Evolutionary conservation across 2,888 invertebrate genomes (phyloP).

Genomic region (Lepetodrilus schrolli): DNA sequence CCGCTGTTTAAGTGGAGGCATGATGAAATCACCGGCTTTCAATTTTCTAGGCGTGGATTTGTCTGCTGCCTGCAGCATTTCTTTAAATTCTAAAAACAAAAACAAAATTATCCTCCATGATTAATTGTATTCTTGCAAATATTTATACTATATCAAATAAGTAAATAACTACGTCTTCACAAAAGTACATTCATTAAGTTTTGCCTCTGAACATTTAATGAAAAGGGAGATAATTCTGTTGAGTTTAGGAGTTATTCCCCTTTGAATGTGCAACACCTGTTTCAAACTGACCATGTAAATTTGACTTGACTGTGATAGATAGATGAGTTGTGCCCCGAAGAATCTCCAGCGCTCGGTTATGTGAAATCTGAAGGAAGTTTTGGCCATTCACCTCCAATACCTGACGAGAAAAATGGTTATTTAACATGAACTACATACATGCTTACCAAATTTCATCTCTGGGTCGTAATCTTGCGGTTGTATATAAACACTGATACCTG

Average conservation of each 20-base stretch:
- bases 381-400: conserved; percentile 98
- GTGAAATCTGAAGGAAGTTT: conserved; percentile 94
- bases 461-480: too few species aligned
- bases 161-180: not conserved
- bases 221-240: too few species aligned
- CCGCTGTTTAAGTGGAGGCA: conserved; percentile 85
- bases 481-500: too few species aligned
- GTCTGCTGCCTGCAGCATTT: conserved; percentile 85
- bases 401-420: too few species aligned
- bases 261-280: too few species aligned
- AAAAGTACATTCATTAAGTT: not conserved
- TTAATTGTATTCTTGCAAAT: not conserved
- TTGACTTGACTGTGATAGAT: conserved; percentile 96
- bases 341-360: conserved; percentile 92
- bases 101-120: too few species aligned
- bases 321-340: conserved; percentile 95
- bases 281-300: conserved; percentile 88
- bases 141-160: too few species aligned
- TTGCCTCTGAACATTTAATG: too few species aligned
- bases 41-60: conserved; percentile 82
- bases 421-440: too few species aligned
- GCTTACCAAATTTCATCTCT: too few species aligned
- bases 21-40: conserved; percentile 83
- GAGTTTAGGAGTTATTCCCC: too few species aligned
- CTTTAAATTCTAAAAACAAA: conserved; percentile 79